Conservation (phyloP, 2,797 vertebrate genomes). For the Gobionotothen gibberifrons region DNA sequence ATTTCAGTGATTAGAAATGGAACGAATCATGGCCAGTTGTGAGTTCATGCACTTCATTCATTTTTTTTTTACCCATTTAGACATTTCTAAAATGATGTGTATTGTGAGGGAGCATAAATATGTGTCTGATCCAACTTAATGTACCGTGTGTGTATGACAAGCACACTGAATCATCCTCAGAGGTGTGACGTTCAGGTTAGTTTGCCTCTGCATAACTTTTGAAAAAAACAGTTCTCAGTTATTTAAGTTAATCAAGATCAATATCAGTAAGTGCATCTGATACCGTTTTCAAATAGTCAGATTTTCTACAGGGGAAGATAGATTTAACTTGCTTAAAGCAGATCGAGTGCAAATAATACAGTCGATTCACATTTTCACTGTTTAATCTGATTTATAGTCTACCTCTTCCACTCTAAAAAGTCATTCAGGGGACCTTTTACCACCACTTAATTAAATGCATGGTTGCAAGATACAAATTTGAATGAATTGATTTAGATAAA, state of each 20-base stretch:
- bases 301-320: constrained; percentile 12
- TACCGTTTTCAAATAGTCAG: constrained; percentile 17
- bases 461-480: too few species aligned
- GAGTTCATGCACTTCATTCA: constrained; percentile 25
- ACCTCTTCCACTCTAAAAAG: constrained; percentile 8
- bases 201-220: constrained; percentile 17
- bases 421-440: too few species aligned
- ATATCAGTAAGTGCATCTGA: constrained; percentile 15
- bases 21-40: background rate
- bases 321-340: constrained; percentile 49
- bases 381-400: constrained; percentile 66
- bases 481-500: too few species aligned
- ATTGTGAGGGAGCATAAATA: constrained; percentile 35
- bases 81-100: constrained; percentile 19
- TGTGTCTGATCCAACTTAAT: constrained; percentile 24
- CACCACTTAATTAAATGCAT: too few species aligned
- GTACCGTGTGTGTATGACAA: constrained; percentile 13
- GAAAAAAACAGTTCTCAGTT: background rate
- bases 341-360: constrained; percentile 56
- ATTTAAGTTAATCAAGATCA: constrained; percentile 25
- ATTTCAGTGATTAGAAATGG: constrained; percentile 48
- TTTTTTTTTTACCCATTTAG: constrained; percentile 23
- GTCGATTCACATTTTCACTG: constrained; percentile 65
- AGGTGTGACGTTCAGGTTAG: constrained; percentile 23
- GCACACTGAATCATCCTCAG: constrained; percentile 25